phyloP scores from a whole-genome alignment of 2,113 vertebrate genomes.

The Bostrychus sinensis region DNA sequence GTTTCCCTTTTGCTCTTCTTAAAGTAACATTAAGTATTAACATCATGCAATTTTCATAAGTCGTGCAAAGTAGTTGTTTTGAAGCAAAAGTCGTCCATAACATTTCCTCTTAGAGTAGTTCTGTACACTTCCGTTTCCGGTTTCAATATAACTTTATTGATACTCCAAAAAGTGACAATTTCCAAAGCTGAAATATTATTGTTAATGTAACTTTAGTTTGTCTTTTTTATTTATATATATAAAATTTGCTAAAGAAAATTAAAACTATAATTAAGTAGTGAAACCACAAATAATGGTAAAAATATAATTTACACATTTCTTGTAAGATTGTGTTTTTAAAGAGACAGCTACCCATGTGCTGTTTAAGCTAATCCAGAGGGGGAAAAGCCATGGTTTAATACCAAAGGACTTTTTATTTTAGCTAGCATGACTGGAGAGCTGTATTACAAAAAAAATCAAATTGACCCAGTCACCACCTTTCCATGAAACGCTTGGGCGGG shows the following conservation, averaged over 20 bases:
- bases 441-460: background rate
- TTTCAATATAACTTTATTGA: conserved; percentile 62
- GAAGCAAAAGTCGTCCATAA: background rate
- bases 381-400: too few species aligned
- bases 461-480: conserved; percentile 34
- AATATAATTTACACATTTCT: too few species aligned
- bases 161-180: background rate
- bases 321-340: too few species aligned
- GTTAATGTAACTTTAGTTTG: background rate
- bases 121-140: conserved; percentile 56
- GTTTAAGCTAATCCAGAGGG: too few species aligned
- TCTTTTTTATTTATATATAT: background rate
- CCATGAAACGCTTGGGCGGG: conserved; percentile 37
- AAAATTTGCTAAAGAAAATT: background rate
- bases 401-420: background rate
- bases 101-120: background rate
- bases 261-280: too few species aligned
- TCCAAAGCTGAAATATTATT: background rate
- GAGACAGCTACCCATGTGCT: too few species aligned
- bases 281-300: too few species aligned
- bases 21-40: too few species aligned
- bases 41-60: background rate
- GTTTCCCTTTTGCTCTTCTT: too few species aligned
- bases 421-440: background rate
- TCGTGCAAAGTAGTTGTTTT: background rate